Evolutionary conservation across 2,888 invertebrate species (phyloP).

Genomic region (Lycaena phlaeas): DNA sequence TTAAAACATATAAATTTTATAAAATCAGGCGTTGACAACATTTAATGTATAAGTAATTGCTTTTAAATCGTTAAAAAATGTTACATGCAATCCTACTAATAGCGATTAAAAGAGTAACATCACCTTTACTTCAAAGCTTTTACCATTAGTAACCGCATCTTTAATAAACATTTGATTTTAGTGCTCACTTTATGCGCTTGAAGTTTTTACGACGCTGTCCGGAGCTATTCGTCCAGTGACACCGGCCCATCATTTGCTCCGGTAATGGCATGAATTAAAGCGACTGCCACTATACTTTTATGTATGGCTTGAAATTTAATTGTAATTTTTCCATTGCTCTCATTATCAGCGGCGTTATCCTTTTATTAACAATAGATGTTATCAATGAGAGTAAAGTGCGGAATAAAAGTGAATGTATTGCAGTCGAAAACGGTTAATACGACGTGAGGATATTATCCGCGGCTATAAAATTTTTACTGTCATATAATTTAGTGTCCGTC

Average conservation of each 20-base stretch:
- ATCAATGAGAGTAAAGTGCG: neutral
- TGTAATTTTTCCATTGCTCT: constrained; percentile 17
- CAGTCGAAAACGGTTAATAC: neutral
- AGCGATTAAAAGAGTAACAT: neutral
- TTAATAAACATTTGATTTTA: constrained; percentile 17
- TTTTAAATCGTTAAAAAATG: neutral
- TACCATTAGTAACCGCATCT: constrained; percentile 12
- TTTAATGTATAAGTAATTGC: neutral
- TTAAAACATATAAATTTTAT: neutral
- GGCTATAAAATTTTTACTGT: constrained; percentile 49
- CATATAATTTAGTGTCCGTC: constrained; percentile 37
- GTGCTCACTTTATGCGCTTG: constrained; percentile 13
- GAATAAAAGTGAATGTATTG: neutral
- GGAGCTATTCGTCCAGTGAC: constrained; percentile 8
- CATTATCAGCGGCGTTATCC: neutral
- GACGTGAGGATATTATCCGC: neutral
- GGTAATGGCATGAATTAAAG: constrained; percentile 16
- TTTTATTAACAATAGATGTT: constrained; percentile 8
- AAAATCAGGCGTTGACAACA: neutral
- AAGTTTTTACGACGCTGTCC: constrained; percentile 10
- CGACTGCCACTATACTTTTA: constrained; percentile 18
- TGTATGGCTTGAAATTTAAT: constrained; percentile 21
- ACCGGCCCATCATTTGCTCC: constrained; percentile 9
- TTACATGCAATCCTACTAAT: neutral
- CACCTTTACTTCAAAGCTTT: constrained; percentile 1